These are phyloP conservation scores for Agelastica alni DNA, from an alignment of 2,888 invertebrate species.

Conservation along the genomic window DNA sequence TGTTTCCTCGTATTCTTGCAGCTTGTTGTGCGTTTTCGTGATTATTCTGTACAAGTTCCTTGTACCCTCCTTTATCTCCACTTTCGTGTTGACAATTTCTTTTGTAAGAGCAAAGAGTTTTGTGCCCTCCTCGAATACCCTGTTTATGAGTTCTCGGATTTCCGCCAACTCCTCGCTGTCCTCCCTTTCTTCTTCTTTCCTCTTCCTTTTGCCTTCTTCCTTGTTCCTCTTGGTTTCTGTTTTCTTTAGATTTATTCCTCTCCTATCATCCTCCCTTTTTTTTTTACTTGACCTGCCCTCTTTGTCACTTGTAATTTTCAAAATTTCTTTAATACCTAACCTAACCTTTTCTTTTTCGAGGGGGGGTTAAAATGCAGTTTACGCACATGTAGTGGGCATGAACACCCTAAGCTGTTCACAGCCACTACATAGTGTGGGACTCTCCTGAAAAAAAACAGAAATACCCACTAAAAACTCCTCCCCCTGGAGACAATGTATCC, in stretches of 20 bases:
- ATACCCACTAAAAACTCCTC: conserved; percentile 2
- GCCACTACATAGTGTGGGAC: background rate
- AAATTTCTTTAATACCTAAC: background rate
- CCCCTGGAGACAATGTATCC: no score
- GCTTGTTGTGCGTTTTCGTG: background rate
- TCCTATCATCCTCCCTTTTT: background rate
- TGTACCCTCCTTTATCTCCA: background rate
- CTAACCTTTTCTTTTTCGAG: background rate
- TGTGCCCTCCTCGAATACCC: background rate
- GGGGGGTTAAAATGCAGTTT: conserved; percentile 1
- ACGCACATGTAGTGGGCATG: no score
- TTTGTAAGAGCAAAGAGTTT: background rate
- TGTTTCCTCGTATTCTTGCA: no score
- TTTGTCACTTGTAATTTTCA: background rate
- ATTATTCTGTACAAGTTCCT: background rate
- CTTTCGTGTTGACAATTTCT: background rate
- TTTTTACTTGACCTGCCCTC: background rate
- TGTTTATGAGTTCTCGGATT: background rate
- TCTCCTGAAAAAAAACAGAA: no score
- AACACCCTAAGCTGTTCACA: background rate
- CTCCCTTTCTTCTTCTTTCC: background rate
- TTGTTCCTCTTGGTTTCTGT: background rate
- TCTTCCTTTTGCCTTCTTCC: background rate
- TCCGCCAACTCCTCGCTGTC: background rate
- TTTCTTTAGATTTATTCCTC: background rate